phyloP scores from a whole-genome alignment of 2,888 invertebrate species.

The Luperina nickerlii region DNA sequence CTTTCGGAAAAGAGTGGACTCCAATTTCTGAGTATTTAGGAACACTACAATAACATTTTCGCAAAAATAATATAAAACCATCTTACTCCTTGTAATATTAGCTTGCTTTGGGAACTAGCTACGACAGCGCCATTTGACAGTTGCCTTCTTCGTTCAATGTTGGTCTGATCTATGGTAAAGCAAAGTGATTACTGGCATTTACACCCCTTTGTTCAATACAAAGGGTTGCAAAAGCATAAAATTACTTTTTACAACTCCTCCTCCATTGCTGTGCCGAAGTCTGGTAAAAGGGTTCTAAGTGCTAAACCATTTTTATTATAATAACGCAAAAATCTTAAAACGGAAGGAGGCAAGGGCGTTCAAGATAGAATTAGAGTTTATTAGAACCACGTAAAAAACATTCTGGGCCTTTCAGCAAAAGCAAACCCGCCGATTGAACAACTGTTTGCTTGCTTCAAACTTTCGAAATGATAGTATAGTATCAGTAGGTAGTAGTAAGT shows the following conservation, averaged over 20 bases:
- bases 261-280: background rate
- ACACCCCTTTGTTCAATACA: background rate
- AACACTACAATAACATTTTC: background rate
- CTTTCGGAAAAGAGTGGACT: background rate
- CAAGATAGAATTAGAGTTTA: background rate
- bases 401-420: background rate
- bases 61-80: background rate
- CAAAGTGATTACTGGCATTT: background rate
- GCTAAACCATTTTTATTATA: background rate
- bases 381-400: background rate
- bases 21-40: background rate
- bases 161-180: background rate
- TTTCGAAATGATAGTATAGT: conserved; percentile 11
- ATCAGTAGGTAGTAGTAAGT: background rate
- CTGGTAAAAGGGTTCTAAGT: background rate
- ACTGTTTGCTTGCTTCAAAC: conserved; percentile 1
- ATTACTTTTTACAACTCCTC: background rate
- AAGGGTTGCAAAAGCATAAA: background rate
- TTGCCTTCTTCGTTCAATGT: background rate
- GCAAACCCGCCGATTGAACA: background rate
- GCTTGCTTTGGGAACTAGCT: background rate
- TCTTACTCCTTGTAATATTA: background rate
- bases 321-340: background rate
- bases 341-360: background rate
- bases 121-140: background rate